A percentile compares a stretch with the other conserved stretches of the same genome.
Conservation (phyloP, 2,113 vertebrate species). For the Empidonax traillii region DNA sequence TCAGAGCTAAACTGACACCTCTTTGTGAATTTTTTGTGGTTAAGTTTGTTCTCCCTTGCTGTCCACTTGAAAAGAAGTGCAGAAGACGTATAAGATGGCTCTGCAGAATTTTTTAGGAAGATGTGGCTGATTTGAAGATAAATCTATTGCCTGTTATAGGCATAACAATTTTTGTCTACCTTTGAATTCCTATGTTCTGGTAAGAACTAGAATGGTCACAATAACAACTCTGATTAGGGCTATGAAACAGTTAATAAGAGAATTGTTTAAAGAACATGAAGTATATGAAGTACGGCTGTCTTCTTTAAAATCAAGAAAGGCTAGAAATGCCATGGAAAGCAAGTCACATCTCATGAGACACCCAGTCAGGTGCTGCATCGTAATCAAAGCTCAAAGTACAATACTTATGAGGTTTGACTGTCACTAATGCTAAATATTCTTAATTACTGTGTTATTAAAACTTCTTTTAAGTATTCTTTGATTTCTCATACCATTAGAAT, state of each 20-base stretch:
- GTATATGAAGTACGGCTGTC: background rate
- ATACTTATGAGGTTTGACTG: background rate
- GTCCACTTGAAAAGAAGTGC: background rate
- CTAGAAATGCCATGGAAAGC: background rate
- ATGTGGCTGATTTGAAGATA: background rate
- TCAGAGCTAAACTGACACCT: background rate
- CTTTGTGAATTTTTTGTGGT: background rate
- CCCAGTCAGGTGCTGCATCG: background rate
- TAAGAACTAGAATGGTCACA: background rate
- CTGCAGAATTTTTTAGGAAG: background rate
- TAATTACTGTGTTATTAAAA: background rate
- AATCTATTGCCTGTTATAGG: background rate
- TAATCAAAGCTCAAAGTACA: slow-evolving; percentile 25
- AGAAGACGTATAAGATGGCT: background rate
- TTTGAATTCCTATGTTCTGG: background rate
- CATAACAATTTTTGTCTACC: background rate
- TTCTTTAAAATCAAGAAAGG: background rate
- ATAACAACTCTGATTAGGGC: background rate
- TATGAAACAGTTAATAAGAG: background rate
- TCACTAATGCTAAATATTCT: background rate
- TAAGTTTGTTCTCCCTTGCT: background rate
- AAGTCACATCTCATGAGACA: background rate
- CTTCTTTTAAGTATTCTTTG: slow-evolving; percentile 43
- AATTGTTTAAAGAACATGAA: background rate
- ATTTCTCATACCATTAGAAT: background rate